phyloP scores from a whole-genome alignment of 2,888 invertebrate genomes.

The Eupeodes luniger region DNA sequence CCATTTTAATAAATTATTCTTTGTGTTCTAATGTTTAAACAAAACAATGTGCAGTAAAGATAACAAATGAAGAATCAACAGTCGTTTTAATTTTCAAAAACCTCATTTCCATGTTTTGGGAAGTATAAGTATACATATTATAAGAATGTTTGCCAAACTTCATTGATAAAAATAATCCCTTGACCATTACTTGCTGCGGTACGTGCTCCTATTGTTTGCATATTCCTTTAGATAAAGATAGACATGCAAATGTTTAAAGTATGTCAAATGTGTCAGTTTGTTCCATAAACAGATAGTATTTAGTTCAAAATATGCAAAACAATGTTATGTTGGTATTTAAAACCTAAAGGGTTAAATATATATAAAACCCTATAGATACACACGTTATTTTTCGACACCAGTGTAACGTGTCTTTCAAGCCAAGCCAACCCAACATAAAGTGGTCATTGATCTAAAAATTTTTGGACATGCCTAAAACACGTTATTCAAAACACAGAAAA shows the following conservation, averaged over 20 bases:
- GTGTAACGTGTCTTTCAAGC: constrained; percentile 39
- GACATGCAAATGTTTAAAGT: constrained; percentile 30
- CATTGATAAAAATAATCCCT: constrained; percentile 59
- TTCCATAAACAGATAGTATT: constrained; percentile 23
- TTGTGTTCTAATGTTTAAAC: not conserved
- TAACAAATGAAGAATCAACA: constrained; percentile 9
- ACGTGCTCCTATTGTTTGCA: constrained; percentile 49
- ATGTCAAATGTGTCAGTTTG: constrained; percentile 46
- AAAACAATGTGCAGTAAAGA: constrained; percentile 20
- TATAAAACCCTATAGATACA: not conserved
- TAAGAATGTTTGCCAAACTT: constrained; percentile 37
- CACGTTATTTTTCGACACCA: constrained; percentile 34
- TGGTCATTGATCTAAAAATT: constrained; percentile 63
- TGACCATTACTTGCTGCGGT: constrained; percentile 41
- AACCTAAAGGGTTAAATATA: constrained; percentile 42
- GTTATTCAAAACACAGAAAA: constrained; percentile 52
- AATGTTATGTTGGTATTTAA: constrained; percentile 31
- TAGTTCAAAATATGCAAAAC: constrained; percentile 21
- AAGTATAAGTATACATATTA: constrained; percentile 12
- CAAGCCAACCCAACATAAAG: constrained; percentile 29
- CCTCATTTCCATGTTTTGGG: not conserved
- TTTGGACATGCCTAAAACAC: constrained; percentile 54
- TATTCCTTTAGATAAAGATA: not conserved
- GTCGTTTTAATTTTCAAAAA: not conserved
- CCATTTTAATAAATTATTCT: not conserved